Conservation (phyloP, 2,888 invertebrate species). For the Himalopsyche tibetana region DNA sequence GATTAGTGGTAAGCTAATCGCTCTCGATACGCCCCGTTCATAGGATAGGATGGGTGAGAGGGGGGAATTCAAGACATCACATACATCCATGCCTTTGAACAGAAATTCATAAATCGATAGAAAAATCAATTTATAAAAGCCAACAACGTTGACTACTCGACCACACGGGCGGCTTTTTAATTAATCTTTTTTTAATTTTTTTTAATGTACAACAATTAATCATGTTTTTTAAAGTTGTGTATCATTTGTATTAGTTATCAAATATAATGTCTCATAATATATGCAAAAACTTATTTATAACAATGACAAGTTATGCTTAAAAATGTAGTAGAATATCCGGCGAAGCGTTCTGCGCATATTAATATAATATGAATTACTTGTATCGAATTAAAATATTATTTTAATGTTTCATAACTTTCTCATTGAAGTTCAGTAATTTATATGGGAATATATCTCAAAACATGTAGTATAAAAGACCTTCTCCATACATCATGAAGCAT, state of each 20-base stretch:
- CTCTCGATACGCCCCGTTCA: too few species aligned
- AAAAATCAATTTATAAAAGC: too few species aligned
- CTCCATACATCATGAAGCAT: slow-evolving; percentile 62
- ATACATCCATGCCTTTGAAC: too few species aligned
- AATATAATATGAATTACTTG: neutral
- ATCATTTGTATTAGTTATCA: neutral
- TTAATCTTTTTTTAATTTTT: too few species aligned
- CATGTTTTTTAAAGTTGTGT: too few species aligned
- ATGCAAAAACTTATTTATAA: neutral
- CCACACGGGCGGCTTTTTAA: too few species aligned
- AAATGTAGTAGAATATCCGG: neutral
- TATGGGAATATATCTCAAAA: slow-evolving; percentile 39
- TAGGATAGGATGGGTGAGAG: too few species aligned
- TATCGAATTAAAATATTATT: slow-evolving; percentile 8
- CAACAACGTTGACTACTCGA: too few species aligned
- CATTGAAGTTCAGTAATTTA: slow-evolving; percentile 33
- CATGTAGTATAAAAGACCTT: slow-evolving; percentile 55
- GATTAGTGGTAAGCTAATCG: too few species aligned
- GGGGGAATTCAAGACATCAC: too few species aligned
- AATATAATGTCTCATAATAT: neutral
- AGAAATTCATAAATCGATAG: too few species aligned
- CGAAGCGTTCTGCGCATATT: neutral
- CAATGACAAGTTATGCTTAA: neutral
- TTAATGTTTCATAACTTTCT: slow-evolving; percentile 38
- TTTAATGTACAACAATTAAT: too few species aligned